phyloP scores from a whole-genome alignment of 2,113 vertebrate species.

The Actenoides lindsayi region DNA sequence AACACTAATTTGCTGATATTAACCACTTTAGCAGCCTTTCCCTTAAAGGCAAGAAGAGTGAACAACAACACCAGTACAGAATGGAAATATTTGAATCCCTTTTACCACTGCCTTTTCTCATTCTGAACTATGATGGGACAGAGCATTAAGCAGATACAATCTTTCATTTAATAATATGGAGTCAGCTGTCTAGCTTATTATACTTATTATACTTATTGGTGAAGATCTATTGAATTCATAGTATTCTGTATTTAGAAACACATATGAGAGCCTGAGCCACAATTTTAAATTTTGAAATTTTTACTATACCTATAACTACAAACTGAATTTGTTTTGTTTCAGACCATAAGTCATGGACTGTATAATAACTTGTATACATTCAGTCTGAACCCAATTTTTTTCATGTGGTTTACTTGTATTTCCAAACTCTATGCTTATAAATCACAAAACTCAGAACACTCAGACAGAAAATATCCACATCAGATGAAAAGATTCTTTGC shows the following conservation, averaged over 20 bases:
- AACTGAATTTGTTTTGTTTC: not conserved
- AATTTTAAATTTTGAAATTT: not conserved
- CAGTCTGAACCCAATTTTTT: not conserved
- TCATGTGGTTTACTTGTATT: not conserved
- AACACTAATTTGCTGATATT: not conserved
- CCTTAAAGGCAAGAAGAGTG: not conserved
- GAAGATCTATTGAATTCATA: not conserved
- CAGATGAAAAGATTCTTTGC: not conserved
- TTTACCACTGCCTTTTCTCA: not conserved
- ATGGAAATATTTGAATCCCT: not conserved
- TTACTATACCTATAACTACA: not conserved
- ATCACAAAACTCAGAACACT: not conserved
- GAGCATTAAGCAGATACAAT: not conserved
- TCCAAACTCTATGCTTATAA: not conserved
- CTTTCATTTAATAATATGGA: not conserved
- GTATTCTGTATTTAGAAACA: not conserved
- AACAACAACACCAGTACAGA: not conserved
- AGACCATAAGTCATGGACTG: not conserved
- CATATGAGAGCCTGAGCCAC: not conserved
- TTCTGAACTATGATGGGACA: not conserved
- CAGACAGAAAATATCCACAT: not conserved
- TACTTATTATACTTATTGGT: not conserved
- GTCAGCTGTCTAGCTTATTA: not conserved
- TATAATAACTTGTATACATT: not conserved
- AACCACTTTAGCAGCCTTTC: not conserved